Percentiles rank a stretch among this genome's conserved stretches.
Evolutionary conservation across 2,888 invertebrate genomes (phyloP).

Genomic region (Melipona beecheii): DNA sequence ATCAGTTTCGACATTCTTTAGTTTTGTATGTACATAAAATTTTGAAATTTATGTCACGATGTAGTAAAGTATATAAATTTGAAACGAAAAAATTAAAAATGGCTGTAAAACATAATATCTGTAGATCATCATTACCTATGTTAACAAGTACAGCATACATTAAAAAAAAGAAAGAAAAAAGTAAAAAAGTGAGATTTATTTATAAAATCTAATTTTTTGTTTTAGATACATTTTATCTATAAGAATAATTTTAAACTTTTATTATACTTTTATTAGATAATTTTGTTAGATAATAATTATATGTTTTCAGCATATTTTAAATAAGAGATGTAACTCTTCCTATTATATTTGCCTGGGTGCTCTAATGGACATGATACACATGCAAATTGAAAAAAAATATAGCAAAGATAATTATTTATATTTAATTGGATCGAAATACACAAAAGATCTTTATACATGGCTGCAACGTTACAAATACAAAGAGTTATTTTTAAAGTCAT

Average conservation of each 20-base stretch:
- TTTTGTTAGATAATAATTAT: not conserved
- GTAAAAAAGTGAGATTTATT: constrained; percentile 22
- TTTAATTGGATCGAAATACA: constrained; percentile 17
- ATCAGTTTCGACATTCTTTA: constrained; percentile 8
- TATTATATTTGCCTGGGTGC: constrained; percentile 43
- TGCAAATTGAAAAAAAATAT: constrained; percentile 34
- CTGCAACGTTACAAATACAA: not conserved
- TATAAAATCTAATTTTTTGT: not conserved
- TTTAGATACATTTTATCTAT: not conserved
- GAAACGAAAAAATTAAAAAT: constrained; percentile 18
- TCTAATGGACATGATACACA: constrained; percentile 9
- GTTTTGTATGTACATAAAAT: constrained; percentile 17
- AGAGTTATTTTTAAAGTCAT: constrained; percentile 28
- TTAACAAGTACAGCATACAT: too few relatives aligned
- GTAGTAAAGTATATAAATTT: constrained; percentile 5
- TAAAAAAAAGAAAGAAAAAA: constrained; percentile 4
- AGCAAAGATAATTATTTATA: constrained; percentile 10
- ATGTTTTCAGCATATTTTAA: constrained; percentile 38
- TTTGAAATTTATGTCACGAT: not conserved
- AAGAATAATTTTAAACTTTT: too few relatives aligned
- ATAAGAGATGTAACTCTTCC: constrained; percentile 4
- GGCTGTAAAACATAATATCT: constrained; percentile 16
- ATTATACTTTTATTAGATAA: too few relatives aligned
- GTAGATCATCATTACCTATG: not conserved
- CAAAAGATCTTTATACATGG: constrained; percentile 16